Evolutionary conservation across 1,140 invertebrate species (phyloP), one percentile per base, ranked within the genome.

Genomic region (Aphidius gifuensis): DNA sequence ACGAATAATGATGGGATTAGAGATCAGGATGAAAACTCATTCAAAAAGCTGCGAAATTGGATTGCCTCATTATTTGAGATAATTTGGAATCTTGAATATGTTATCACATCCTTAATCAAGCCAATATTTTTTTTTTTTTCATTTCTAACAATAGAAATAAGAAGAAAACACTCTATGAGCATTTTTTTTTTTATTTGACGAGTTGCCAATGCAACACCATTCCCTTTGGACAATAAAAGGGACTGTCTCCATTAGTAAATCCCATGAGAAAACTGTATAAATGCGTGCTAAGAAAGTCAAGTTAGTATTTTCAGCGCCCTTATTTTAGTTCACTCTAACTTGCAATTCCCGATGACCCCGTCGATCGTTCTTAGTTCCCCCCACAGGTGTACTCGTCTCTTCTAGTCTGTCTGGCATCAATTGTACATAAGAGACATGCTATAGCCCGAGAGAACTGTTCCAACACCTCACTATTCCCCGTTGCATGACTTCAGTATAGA

Each of bases 31-130:
- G 51, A 58, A 48, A 56, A 32, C 23, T 32, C 23, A 32, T 32
- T 32, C 23, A 32, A 32, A 38, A 60, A 69, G 71, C 62, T 70
- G 68, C 68, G 71, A 69, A 68, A 74, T 74, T 71, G 58, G 71
- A 62, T 70, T 68, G 70, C 66, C 71, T 74, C 71, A 73, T 70
- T 73, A 73, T 74, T 74, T 71, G 69, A 74, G 69, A 73, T 75
- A 75, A 75, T 75, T 75, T 71, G 74, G 72, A 73, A 64, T 63
- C 61, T 66, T 65, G 71, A 67, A 55, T 55, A 40, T 72, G 68
- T 65, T 63, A 54, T 69, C 62, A 60, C 67, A 60, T 71, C 59
- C 58, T 66, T 50, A 50, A 9, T 44, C 43, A 6, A 16, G 1
- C 16, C 16, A 1, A 16, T 16, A 16, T 16, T 16, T 16, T 44